Conservation (phyloP, 2,888 invertebrate species). For the Bruchidius siliquastri region DNA sequence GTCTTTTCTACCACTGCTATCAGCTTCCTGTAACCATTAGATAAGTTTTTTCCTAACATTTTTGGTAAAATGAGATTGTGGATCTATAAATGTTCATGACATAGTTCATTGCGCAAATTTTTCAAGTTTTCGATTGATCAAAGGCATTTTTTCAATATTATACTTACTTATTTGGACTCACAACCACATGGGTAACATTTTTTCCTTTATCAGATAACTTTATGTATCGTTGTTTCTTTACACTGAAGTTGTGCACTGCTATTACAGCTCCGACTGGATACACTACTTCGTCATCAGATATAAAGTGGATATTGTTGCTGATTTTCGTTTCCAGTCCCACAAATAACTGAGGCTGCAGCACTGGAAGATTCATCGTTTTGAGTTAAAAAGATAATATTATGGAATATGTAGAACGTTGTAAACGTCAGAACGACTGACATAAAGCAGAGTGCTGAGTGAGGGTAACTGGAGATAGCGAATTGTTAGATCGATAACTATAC, state of each 20-base stretch:
- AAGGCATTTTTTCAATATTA: no score
- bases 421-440: background rate
- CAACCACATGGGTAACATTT: constrained; percentile 57
- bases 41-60: background rate
- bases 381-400: background rate
- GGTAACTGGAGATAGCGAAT: background rate
- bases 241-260: constrained; percentile 67
- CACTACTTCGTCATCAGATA: constrained; percentile 69
- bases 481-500: background rate
- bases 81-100: no score
- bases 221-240: constrained; percentile 69
- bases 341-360: constrained; percentile 57
- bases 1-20: constrained; percentile 59
- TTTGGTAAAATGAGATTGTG: no score
- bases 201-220: constrained; percentile 63
- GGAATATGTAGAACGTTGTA: background rate
- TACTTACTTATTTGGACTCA: constrained; percentile 65
- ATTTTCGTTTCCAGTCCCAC: constrained; percentile 63
- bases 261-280: constrained; percentile 77
- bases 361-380: constrained; percentile 38
- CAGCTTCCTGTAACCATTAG: constrained; percentile 52
- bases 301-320: constrained; percentile 67
- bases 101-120: no score
- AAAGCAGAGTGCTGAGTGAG: background rate
- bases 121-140: no score